Conservation (phyloP, 2,888 invertebrate species). For the Drosophila antonietae region DNA sequence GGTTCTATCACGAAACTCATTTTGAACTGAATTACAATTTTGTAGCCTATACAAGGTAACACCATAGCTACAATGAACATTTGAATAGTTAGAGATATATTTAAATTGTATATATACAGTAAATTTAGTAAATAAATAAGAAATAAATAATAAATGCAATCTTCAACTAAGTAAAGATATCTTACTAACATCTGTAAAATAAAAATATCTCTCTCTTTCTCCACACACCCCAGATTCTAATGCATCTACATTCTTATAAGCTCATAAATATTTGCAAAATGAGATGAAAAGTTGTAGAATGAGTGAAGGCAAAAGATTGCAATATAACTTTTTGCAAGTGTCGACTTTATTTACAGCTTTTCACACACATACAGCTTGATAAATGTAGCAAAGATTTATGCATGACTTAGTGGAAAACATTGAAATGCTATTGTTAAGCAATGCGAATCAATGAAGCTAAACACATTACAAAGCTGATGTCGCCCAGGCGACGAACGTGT, state of each 20-base stretch:
- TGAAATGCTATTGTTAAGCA: conserved; percentile 6
- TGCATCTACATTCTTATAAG: not conserved
- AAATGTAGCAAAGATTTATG: not conserved
- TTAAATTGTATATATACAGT: too few species aligned
- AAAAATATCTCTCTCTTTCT: too few species aligned
- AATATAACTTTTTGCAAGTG: not conserved
- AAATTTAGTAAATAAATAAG: too few species aligned
- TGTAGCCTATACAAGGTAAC: too few species aligned
- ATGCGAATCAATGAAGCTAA: conserved; percentile 13
- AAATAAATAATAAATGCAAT: too few species aligned
- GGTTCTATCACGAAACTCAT: too few species aligned
- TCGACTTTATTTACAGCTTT: not conserved
- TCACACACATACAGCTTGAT: not conserved
- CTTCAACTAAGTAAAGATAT: too few species aligned
- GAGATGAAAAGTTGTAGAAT: not conserved
- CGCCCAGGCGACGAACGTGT: conserved; percentile 48
- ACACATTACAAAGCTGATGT: conserved; percentile 30
- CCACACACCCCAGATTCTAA: too few species aligned
- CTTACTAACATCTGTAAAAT: too few species aligned
- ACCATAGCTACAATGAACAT: too few species aligned
- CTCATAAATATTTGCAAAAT: not conserved
- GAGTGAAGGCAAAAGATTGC: not conserved
- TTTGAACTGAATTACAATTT: too few species aligned
- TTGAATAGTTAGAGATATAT: too few species aligned
- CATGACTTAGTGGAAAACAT: conserved; percentile 1